Conservation (phyloP, 2,888 invertebrate genomes). For the Suillia variegata region DNA sequence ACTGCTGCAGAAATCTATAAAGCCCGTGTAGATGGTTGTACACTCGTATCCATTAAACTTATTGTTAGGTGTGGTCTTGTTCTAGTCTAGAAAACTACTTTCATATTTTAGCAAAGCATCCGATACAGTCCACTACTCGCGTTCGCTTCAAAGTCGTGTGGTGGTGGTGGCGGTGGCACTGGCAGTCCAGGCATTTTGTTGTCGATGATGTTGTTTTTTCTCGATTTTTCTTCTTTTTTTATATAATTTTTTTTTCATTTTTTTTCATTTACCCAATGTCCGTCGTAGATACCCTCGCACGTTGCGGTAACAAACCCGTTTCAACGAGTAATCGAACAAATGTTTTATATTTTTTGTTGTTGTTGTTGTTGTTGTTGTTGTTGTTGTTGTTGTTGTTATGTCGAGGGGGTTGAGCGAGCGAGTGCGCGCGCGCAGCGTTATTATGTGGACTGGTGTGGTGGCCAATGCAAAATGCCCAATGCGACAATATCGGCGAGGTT, state of each 20-base stretch:
- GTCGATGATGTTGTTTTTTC: too few relatives aligned
- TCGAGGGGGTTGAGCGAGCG: too few relatives aligned
- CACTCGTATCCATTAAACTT: slow-evolving; percentile 34
- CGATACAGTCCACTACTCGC: slow-evolving; percentile 33
- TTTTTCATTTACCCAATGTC: too few relatives aligned
- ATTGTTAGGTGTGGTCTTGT: slow-evolving; percentile 54
- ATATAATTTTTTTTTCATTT: too few relatives aligned
- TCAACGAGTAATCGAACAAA: slow-evolving; percentile 12
- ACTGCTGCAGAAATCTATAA: too few relatives aligned
- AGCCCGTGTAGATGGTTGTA: slow-evolving; percentile 33
- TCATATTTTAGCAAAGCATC: slow-evolving; percentile 47
- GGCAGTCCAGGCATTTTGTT: too few relatives aligned
- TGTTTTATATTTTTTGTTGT: background rate
- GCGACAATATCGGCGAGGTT: too few relatives aligned
- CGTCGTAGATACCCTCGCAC: too few relatives aligned
- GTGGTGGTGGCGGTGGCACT: background rate
- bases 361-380: background rate
- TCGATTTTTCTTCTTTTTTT: too few relatives aligned
- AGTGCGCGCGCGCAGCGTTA: too few relatives aligned
- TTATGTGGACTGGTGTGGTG: too few relatives aligned
- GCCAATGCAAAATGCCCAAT: too few relatives aligned
- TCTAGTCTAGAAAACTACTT: slow-evolving; percentile 56
- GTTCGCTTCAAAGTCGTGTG: background rate
- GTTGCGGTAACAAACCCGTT: slow-evolving; percentile 29
- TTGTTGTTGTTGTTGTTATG: background rate